Conservation (phyloP, 2,888 invertebrate species). For the Notocelia uddmanniana region DNA sequence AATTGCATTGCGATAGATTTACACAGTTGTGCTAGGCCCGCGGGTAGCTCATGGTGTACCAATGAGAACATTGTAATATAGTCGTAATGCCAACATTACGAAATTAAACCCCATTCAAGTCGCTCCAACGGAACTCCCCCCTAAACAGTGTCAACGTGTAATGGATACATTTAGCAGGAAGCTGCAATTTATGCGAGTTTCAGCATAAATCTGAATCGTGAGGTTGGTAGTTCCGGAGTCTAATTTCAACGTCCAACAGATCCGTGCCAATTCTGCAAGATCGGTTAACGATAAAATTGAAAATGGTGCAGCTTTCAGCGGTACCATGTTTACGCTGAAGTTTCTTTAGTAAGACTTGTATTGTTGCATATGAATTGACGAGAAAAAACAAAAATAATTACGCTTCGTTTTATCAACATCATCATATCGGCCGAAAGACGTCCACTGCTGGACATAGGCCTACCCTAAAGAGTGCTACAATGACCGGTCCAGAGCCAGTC, state of each 20-base stretch:
- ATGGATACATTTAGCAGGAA: conserved; percentile 79
- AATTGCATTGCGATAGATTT: too few species aligned
- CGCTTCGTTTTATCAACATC: too few species aligned
- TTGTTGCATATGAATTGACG: neutral
- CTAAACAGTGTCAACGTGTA: conserved; percentile 70
- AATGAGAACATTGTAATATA: too few species aligned
- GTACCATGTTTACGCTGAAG: neutral
- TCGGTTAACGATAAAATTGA: neutral
- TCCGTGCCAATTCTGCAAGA: conserved; percentile 47
- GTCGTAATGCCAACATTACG: too few species aligned
- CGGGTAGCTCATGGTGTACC: too few species aligned
- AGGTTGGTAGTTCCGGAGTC: conserved; percentile 56
- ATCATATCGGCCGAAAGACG: too few species aligned
- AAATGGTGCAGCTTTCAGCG: neutral
- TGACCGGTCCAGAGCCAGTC: too few species aligned
- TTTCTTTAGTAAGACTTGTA: neutral
- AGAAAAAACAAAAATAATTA: too few species aligned
- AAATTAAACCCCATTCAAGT: neutral
- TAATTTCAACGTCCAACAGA: conserved; percentile 59
- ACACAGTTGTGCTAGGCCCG: too few species aligned
- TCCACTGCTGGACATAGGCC: too few species aligned
- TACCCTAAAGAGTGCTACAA: too few species aligned
- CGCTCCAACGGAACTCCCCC: conserved; percentile 27
- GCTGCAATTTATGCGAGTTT: conserved; percentile 76
- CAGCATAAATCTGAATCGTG: conserved; percentile 76